A percentile compares a stretch with the other conserved stretches of the same genome.
Conservation (phyloP, 2,888 invertebrate genomes). For the Caenorhabditis angaria region DNA sequence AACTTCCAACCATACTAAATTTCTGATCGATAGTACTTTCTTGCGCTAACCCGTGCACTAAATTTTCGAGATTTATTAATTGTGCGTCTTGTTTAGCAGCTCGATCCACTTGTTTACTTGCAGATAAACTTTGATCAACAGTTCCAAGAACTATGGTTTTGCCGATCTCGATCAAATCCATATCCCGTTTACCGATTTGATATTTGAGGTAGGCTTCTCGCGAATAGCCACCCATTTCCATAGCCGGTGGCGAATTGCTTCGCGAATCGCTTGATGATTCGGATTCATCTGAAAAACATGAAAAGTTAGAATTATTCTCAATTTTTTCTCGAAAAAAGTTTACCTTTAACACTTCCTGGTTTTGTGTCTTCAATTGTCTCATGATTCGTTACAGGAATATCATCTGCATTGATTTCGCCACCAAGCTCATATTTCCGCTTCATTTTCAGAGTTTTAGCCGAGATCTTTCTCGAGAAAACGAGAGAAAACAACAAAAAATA, state of each 20-base stretch:
- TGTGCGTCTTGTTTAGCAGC: background rate
- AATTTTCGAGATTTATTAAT: background rate
- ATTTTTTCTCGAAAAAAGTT: too few relatives aligned
- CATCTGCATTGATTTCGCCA: background rate
- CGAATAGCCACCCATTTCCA: background rate
- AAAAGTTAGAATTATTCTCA: background rate
- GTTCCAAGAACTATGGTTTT: background rate
- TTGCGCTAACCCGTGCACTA: background rate
- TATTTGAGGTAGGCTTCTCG: background rate
- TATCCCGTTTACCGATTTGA: background rate
- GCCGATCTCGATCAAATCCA: background rate
- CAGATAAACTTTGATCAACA: background rate
- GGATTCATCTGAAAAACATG: background rate
- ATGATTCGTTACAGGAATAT: background rate
- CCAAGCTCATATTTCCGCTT: background rate
- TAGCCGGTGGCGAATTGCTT: background rate
- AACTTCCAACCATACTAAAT: constrained; percentile 4
- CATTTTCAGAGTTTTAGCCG: background rate
- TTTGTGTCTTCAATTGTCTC: background rate
- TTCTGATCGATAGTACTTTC: background rate
- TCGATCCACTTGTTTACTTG: background rate
- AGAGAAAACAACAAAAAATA: background rate
- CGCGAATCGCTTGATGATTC: background rate
- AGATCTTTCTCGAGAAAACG: too few relatives aligned
- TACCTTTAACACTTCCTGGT: background rate